Base-by-base conservation (phyloP, 2,888 invertebrate genomes). In the Idaea straminata region DNA sequence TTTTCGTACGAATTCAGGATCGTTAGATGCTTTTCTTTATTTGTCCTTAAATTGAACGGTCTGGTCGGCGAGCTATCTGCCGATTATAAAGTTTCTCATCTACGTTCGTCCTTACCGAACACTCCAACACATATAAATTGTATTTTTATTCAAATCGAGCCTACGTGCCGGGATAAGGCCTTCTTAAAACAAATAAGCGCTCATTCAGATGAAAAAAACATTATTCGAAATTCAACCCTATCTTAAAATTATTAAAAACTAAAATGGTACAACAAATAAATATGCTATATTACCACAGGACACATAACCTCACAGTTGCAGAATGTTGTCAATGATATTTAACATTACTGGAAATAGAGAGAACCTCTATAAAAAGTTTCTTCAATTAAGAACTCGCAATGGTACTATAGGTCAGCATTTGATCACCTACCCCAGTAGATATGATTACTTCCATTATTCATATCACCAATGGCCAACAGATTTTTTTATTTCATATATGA, bases 91-190 rank as follows among this genome's bases (percentile, higher is more conserved):
- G 13, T 47, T 13, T 47, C 13, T 7, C 3, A 13, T 47, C 47
- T 47, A 13, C 47, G 10, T 7, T 13, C 10, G 13, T 13, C 47
- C 7, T 86, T 83, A 84, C 87, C 87, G 81, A 83, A 85, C 85
- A 84, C 87, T 80, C 86, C 87, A 86, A 88, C 91, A 91, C 92
- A 92, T 92, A 92, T 90, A 92, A 92, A 92, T 92, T 86, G 92
- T 89, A 89, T 92, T 91, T 92, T 92, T 92, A 92, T 92, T 92
- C 91, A 92, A 92, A 92, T 92, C 84, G 82, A 84, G 84, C 87
- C 87, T 88, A 89, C 91, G 89, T 89, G 90, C 88, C 77, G 82
- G 83, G 87, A 89, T 91, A 90, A 90, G 88, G 84, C 84, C 89
- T 84, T 83, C 85, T 89, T 87, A 88, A 90, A 91, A 90, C 90